Conservation (phyloP, 2,113 vertebrate species). For the Neodontobutis hainanensis region DNA sequence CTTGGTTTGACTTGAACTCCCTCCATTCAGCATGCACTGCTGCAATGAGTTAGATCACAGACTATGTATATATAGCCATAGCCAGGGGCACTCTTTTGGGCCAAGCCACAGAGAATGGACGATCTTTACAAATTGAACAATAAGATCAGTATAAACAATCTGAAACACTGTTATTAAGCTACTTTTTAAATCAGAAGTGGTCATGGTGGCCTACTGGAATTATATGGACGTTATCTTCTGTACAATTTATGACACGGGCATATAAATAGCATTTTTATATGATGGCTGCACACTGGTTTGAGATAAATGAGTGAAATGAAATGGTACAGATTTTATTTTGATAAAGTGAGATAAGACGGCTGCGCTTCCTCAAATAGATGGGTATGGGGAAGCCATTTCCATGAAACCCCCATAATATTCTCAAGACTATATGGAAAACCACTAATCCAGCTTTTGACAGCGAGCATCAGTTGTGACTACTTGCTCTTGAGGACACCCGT, state of each 20-base stretch:
- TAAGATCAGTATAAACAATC: conserved; percentile 64
- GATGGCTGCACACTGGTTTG: background rate
- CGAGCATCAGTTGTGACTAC: too few species aligned
- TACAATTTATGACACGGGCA: conserved; percentile 8
- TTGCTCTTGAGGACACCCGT: too few species aligned
- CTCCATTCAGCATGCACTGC: conserved; percentile 67
- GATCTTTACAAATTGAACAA: conserved; percentile 62
- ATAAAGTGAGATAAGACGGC: background rate
- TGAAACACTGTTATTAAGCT: conserved; percentile 52
- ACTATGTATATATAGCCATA: conserved; percentile 56
- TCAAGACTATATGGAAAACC: too few species aligned
- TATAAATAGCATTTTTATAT: conserved; percentile 1
- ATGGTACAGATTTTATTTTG: conserved; percentile 12
- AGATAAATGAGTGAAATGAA: background rate
- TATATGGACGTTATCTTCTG: conserved; percentile 31
- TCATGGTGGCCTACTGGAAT: conserved; percentile 40
- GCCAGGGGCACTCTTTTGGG: conserved; percentile 54
- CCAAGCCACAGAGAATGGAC: conserved; percentile 50
- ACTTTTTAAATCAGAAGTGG: conserved; percentile 42
- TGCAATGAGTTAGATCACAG: conserved; percentile 68
- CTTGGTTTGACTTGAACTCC: conserved; percentile 65
- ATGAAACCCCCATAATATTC: too few species aligned
- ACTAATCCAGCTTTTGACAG: too few species aligned
- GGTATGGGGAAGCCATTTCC: too few species aligned
- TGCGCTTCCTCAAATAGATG: background rate